Base-by-base conservation (phyloP, 2,888 invertebrate species). In the Eupithecia dodoneata region DNA sequence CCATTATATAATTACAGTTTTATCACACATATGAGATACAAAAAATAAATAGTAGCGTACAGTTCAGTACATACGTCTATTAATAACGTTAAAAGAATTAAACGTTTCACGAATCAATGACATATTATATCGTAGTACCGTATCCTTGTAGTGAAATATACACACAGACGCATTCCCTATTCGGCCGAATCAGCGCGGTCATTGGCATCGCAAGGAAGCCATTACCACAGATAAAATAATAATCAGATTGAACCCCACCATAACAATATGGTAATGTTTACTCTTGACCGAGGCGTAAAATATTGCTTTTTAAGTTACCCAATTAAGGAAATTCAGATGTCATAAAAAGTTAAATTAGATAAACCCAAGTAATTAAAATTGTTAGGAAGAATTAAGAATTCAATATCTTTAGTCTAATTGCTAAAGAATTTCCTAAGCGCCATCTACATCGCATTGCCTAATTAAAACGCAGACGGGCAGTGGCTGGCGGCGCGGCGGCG, bases 391-490 rank as follows among this genome's bases (percentile, higher is more conserved):
- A 71, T 52, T 41, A 71, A 66, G 15, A 42, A 73, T 47, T 47
- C 18, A 44, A 44, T 44, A 45, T 63, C 12, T 47, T 73, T 10
- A 66, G 59, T 42, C 49, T 66, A 73, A 66, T 73, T 73, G 73
- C 47, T 69, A 69, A 76, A 73, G 30, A 82, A 86, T 85, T 83
- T 81, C 69, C 67, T 73, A 84, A 84, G 86, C 86, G 86, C 86
- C 85, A 89, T 88, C 87, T 83, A 86, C 85, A 79, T 72, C 12
- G 79, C 85, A 79, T 67, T 65, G 79, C 81, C 87, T 90, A 90
- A 92, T 92, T 92, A 91, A 87, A 89, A 89, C 79, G 81, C 87
- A 83, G 86, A 83, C 86, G 83, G 83, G 82, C 76, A 73, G 75
- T 67, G 41, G 83, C 82, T 30, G 75, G 67, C 76, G 49, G 59